These are phyloP conservation scores for Amphibalanus amphitrite DNA, from an alignment of 1,140 invertebrate species.

Conservation along the genomic window DNA sequence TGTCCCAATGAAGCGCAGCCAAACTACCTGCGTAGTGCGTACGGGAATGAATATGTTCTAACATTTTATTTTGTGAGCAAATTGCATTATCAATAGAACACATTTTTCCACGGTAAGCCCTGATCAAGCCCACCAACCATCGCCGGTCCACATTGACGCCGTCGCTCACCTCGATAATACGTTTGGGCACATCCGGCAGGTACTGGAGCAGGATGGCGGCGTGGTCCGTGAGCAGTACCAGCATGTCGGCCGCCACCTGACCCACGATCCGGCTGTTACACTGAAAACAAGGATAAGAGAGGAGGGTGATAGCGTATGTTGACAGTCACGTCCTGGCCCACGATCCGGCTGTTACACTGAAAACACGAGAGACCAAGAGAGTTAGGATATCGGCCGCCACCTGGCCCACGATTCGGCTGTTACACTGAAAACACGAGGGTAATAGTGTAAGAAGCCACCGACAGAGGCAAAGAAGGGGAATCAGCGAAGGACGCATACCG, in stretches of 20 bases:
- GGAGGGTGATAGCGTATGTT: too few species aligned
- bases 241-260: conserved; percentile 69
- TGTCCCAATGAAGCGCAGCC: too few species aligned
- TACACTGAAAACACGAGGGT: conserved; percentile 49
- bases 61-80: too few species aligned
- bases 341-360: conserved; percentile 47
- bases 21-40: too few species aligned
- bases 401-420: conserved; percentile 47
- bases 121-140: too few species aligned
- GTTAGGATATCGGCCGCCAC: conserved; percentile 65
- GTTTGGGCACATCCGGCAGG: conserved; percentile 57
- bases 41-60: too few species aligned
- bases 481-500: too few species aligned
- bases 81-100: too few species aligned
- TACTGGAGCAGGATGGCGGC: conserved; percentile 47
- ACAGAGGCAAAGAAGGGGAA: too few species aligned
- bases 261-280: conserved; percentile 50
- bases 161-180: conserved; percentile 44
- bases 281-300: conserved; percentile 31
- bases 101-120: too few species aligned
- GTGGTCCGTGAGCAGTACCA: conserved; percentile 64
- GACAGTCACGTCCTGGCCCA: conserved; percentile 65
- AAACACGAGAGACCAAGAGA: conserved; percentile 25
- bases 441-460: too few species aligned
- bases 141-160: too few species aligned